phyloP scores from a whole-genome alignment of 2,888 invertebrate genomes.

The Dynastes maya region DNA sequence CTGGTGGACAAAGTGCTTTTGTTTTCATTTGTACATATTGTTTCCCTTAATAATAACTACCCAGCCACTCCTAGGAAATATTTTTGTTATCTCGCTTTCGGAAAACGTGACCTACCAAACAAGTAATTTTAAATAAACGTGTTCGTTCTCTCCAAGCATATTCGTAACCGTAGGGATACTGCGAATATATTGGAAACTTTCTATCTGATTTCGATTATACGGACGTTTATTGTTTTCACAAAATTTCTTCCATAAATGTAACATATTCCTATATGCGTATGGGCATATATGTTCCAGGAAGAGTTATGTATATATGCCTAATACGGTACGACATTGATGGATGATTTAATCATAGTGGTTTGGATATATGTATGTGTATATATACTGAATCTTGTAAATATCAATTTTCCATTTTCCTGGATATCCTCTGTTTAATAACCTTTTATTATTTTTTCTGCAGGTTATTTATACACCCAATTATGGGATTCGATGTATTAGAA shows the following conservation, averaged over 20 bases:
- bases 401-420: too few species aligned
- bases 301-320: background rate
- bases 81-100: slow-evolving; percentile 23
- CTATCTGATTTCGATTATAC: slow-evolving; percentile 15
- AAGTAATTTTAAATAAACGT: slow-evolving; percentile 26
- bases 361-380: too few species aligned
- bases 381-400: too few species aligned
- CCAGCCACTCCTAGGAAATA: slow-evolving; percentile 2
- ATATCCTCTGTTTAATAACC: too few species aligned
- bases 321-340: background rate
- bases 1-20: slow-evolving; percentile 31
- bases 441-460: too few species aligned
- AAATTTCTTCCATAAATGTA: slow-evolving; percentile 2
- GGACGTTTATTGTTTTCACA: background rate
- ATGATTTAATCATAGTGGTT: background rate
- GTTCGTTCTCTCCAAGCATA: background rate
- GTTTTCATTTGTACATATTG: slow-evolving; percentile 47
- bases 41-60: slow-evolving; percentile 26
- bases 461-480: too few species aligned
- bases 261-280: background rate
- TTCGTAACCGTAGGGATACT: background rate
- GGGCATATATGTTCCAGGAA: background rate
- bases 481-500: too few species aligned
- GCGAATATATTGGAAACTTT: background rate
- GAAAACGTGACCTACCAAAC: slow-evolving; percentile 16